Evolutionary conservation across 2,113 vertebrate species (phyloP).

Genomic region (Anguilla japonica): DNA sequence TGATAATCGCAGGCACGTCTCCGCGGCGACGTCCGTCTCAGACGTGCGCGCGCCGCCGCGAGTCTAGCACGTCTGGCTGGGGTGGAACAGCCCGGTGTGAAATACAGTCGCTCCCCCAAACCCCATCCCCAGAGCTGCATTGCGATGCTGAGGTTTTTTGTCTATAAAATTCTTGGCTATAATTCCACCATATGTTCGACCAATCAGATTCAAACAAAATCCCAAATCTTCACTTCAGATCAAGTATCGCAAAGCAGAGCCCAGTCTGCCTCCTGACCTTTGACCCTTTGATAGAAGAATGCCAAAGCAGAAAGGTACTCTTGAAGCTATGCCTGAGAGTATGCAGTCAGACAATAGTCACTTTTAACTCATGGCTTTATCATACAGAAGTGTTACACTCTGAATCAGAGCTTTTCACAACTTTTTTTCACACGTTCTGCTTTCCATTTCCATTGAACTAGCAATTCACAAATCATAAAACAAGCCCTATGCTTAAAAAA

Average conservation of each 20-base stretch:
- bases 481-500: background rate
- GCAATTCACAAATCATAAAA: background rate
- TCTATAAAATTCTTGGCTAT: background rate
- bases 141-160: background rate
- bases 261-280: background rate
- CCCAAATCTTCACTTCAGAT: background rate
- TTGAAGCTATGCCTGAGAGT: background rate
- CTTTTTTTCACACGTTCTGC: background rate
- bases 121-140: background rate
- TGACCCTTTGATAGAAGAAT: background rate
- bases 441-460: background rate
- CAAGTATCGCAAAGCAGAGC: background rate
- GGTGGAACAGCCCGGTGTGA: background rate
- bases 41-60: background rate
- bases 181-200: background rate
- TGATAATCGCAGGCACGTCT: slow-evolving; percentile 10
- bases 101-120: background rate
- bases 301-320: background rate
- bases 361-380: background rate
- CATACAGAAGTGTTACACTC: background rate
- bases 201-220: background rate
- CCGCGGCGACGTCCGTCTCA: background rate
- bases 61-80: background rate
- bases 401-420: background rate
- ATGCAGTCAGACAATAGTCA: background rate